Evolutionary conservation across 2,888 invertebrate species (phyloP).

Genomic region (Heliconius aoede): DNA sequence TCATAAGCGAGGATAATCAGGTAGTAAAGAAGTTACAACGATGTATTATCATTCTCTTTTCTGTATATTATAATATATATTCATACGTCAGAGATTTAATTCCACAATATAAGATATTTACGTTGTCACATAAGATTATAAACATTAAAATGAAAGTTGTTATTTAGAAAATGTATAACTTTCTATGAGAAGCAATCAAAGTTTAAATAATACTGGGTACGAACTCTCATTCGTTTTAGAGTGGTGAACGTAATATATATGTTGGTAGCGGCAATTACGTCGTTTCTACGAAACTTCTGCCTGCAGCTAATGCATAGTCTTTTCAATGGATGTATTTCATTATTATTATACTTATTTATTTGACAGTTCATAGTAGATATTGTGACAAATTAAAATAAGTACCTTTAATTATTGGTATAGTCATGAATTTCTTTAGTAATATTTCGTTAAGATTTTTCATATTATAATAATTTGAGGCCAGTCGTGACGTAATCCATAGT

Average conservation of each 20-base stretch:
- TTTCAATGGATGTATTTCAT: constrained; percentile 2
- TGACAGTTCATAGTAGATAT: too few relatives aligned
- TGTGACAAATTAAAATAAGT: too few relatives aligned
- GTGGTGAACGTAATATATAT: constrained; percentile 2
- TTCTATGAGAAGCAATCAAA: constrained; percentile 2
- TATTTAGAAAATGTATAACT: constrained; percentile 5
- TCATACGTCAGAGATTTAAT: not conserved
- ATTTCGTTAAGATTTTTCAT: too few relatives aligned
- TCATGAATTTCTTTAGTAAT: too few relatives aligned
- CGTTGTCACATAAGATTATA: not conserved
- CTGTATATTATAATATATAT: not conserved
- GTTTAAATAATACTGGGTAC: not conserved
- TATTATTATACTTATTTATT: not conserved
- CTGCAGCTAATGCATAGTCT: constrained; percentile 31
- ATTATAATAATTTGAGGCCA: too few relatives aligned
- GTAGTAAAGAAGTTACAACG: not conserved
- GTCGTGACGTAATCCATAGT: too few relatives aligned
- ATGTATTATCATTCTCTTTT: not conserved
- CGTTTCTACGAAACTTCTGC: constrained; percentile 37
- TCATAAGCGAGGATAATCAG: too few relatives aligned
- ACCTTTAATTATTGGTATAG: too few relatives aligned
- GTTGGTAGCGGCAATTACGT: constrained; percentile 12
- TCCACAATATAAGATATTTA: not conserved
- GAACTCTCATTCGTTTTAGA: constrained; percentile 6
- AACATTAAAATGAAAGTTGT: constrained; percentile 7